Evolutionary conservation across 2,888 invertebrate genomes (phyloP), one percentile per base, ranked within the genome.

Genomic region (Listrodromus nycthemerus): DNA sequence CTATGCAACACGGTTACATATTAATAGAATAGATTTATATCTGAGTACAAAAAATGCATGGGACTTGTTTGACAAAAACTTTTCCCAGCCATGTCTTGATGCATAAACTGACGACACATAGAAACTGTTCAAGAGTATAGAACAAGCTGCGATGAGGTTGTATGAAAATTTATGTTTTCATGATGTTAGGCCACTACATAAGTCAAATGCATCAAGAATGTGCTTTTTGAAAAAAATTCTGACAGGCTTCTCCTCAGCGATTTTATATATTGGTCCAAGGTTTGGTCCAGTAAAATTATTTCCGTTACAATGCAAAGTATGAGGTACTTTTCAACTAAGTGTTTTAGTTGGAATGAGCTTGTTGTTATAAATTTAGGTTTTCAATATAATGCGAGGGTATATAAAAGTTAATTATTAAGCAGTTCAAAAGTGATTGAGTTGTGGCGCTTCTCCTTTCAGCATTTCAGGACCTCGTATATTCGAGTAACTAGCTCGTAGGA

Each of bases 341-440:
- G 24, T 37, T 66, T 16, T n/a, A 41, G 63, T 55, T 50, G 21
- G n/a, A 7, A n/a, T 27, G 19, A 48, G 21, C 19, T 21, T 33
- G 24, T 74, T 41, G 33, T 48, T 37, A 33, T 13, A 67, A 73
- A 73, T 73, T 61, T 55, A 55, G 48, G 67, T 48, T 10, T 66
- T 2, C 16, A 19, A 67, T 27, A 66, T 24, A 30, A 27, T 24
- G 5, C 13, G 10, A 69, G 45, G 66, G 41, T 45, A 16, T 45
- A 19, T 30, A 50, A 30, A 33, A 67, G 50, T 45, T 4, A 45
- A 4, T 4, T 5, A 16, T 45, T 0, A 1, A 45, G 13, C 16
- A 45, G 16, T 45, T 45, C 41, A 3, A 45, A 2, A 16, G 0
- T 45, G 41, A 45, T 16, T 4, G 4, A 45, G 4, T 1, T 45